These are phyloP conservation scores for Chrosomus eos DNA, from an alignment of 2,797 vertebrate species.

Conservation along the genomic window DNA sequence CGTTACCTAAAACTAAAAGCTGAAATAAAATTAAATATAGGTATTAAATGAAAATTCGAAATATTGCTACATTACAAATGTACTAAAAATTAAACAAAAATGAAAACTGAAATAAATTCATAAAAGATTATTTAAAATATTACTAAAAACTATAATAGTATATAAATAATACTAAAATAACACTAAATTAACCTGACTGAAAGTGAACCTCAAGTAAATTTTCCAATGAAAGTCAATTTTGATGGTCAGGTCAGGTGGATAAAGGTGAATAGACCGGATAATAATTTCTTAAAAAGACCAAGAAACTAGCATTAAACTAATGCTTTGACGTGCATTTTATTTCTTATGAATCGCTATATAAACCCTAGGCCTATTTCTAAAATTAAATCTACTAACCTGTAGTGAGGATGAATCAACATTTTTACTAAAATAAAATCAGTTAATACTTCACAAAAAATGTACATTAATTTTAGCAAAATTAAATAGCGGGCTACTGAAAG, in stretches of 20 bases:
- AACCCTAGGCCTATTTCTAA: not conserved
- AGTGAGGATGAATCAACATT: not conserved
- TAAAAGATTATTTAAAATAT: not conserved
- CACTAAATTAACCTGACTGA: not conserved
- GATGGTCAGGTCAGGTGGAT: not conserved
- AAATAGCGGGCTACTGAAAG: not conserved
- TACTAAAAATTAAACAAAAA: not conserved
- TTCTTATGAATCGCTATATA: not conserved
- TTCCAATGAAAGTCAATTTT: not conserved
- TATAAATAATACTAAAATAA: not conserved
- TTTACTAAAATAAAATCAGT: not conserved
- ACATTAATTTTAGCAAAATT: not conserved
- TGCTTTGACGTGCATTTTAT: not conserved
- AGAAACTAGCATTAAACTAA: not conserved
- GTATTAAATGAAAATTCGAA: not conserved
- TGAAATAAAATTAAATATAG: not conserved
- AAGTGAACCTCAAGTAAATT: not conserved
- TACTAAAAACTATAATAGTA: not conserved
- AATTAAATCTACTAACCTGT: too few species aligned
- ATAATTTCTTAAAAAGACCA: not conserved
- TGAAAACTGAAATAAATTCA: not conserved
- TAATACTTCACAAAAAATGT: not conserved
- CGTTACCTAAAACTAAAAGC: not conserved
- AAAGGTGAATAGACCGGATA: not conserved
- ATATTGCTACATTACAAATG: not conserved